phyloP scores from a whole-genome alignment of 2,888 invertebrate species.

The Sarcophaga rosellei region DNA sequence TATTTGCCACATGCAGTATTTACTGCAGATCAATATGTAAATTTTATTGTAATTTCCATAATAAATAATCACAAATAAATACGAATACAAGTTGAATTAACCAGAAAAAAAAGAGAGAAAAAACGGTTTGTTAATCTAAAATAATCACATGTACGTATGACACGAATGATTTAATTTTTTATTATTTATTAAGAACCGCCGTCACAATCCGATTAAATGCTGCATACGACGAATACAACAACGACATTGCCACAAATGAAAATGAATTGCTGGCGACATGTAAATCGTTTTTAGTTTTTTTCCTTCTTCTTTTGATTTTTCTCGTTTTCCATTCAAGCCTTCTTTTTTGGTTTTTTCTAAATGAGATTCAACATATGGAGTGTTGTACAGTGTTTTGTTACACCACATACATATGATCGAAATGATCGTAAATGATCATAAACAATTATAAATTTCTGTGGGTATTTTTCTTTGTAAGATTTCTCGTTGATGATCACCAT shows the following conservation, averaged over 20 bases:
- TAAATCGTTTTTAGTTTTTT: constrained; percentile 46
- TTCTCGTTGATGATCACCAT: neutral
- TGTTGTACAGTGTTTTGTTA: neutral
- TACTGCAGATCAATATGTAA: constrained; percentile 32
- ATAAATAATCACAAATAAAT: constrained; percentile 17
- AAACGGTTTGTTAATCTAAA: neutral
- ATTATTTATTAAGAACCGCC: constrained; percentile 57
- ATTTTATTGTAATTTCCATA: constrained; percentile 52
- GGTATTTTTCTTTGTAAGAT: neutral
- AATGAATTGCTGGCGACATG: constrained; percentile 60
- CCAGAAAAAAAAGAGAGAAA: neutral
- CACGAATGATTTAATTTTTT: constrained; percentile 53
- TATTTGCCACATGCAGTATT: neutral
- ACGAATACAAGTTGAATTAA: neutral
- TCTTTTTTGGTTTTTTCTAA: neutral
- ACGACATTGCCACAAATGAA: constrained; percentile 26
- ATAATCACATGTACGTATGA: neutral
- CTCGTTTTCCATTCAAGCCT: neutral
- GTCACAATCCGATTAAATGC: constrained; percentile 59
- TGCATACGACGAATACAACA: constrained; percentile 12
- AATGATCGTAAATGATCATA: constrained; percentile 36
- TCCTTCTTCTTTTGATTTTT: neutral
- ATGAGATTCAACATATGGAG: neutral
- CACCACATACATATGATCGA: constrained; percentile 1
- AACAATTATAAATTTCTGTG: constrained; percentile 34